phyloP scores from a whole-genome alignment of 1,140 invertebrate species.

The Orchestia grillus region DNA sequence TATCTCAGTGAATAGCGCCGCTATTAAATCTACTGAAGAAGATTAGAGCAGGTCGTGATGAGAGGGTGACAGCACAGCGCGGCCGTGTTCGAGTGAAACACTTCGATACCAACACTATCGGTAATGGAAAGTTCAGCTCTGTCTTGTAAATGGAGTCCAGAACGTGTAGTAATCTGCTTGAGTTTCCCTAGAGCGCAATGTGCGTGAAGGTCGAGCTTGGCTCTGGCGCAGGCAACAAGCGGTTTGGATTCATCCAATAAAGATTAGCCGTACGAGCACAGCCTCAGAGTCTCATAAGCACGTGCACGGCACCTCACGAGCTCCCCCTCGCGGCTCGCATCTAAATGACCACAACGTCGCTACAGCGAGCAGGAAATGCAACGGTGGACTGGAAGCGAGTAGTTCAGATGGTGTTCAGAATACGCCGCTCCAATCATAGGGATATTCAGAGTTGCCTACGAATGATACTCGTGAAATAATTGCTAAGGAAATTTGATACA shows the following conservation, averaged over 20 bases:
- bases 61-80: neutral
- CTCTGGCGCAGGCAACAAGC: neutral
- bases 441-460: too few relatives aligned
- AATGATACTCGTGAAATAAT: neutral
- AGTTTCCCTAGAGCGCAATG: neutral
- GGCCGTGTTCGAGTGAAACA: neutral
- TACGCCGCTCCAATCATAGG: neutral
- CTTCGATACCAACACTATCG: conserved; percentile 7
- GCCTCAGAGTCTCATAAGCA: neutral
- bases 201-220: conserved; percentile 25
- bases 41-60: neutral
- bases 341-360: neutral
- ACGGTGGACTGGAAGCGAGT: neutral
- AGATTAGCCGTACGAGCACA: neutral
- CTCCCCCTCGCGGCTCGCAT: neutral
- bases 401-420: neutral
- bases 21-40: neutral
- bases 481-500: neutral
- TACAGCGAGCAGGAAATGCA: neutral
- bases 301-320: neutral
- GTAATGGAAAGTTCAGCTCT: neutral
- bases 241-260: conserved; percentile 42
- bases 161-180: conserved; percentile 30
- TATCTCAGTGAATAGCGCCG: neutral
- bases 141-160: conserved; percentile 48